A percentile compares a stretch with the other conserved stretches of the same genome.
Conservation (phyloP, 1,140 invertebrate species). For the Oncopeltus fasciatus region DNA sequence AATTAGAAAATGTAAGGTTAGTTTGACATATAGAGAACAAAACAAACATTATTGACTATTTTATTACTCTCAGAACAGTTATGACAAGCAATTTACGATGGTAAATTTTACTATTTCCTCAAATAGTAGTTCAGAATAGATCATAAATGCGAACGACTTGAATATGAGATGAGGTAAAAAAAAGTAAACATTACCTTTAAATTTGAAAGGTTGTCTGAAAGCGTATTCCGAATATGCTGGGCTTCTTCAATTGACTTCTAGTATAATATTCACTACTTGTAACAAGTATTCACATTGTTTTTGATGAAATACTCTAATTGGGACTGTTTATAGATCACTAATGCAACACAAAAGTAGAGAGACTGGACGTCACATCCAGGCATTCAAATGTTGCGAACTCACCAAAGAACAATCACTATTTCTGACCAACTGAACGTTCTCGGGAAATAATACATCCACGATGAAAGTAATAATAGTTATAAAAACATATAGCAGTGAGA, state of each 20-base stretch:
- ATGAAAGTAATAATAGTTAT: background rate
- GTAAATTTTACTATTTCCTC: too few species aligned
- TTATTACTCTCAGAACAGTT: too few species aligned
- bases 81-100: too few species aligned
- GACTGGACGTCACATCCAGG: background rate
- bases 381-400: background rate
- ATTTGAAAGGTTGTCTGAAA: background rate
- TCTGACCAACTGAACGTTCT: background rate
- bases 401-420: background rate
- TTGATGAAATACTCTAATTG: background rate
- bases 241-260: background rate
- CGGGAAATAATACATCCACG: background rate
- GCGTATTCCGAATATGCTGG: background rate
- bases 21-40: too few species aligned
- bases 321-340: slow-evolving; percentile 3
- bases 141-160: too few species aligned
- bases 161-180: too few species aligned
- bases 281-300: background rate
- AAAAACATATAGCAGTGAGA: slow-evolving; percentile 10
- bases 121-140: too few species aligned
- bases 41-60: too few species aligned
- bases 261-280: background rate
- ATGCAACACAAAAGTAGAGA: background rate
- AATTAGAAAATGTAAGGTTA: too few species aligned
- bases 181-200: background rate